Evolutionary conservation across 2,797 vertebrate species (phyloP).

Genomic region (Siniperca obscura): DNA sequence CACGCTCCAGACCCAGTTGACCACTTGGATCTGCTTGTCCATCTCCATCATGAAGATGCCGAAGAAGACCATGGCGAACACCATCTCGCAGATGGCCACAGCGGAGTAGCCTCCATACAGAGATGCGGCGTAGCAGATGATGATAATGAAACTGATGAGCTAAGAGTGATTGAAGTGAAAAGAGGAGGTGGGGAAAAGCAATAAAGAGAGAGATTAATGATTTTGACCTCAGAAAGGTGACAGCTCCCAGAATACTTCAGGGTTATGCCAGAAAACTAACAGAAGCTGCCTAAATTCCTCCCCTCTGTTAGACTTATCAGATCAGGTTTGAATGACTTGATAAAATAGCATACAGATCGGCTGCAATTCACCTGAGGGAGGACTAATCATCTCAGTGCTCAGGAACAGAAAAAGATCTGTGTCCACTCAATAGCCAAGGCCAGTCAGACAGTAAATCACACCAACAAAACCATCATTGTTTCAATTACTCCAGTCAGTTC

Average conservation of each 20-base stretch:
- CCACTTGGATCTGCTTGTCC: slow-evolving; percentile 82
- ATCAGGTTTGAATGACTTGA: neutral
- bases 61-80: slow-evolving; percentile 84
- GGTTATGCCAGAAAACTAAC: slow-evolving; percentile 19
- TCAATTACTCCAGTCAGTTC: slow-evolving; percentile 21
- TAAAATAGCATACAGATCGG: slow-evolving; percentile 15
- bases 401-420: slow-evolving; percentile 26
- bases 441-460: slow-evolving; percentile 37
- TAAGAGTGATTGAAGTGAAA: slow-evolving; percentile 49
- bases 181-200: accelerated
- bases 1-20: slow-evolving; percentile 92
- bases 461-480: slow-evolving; percentile 49
- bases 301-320: slow-evolving; percentile 17
- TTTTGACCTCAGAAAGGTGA: neutral
- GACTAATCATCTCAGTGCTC: neutral
- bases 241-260: slow-evolving; percentile 12
- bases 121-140: slow-evolving; percentile 89
- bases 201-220: neutral
- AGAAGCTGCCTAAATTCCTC: slow-evolving; percentile 38
- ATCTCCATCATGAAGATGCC: slow-evolving; percentile 85
- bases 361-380: neutral
- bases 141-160: slow-evolving; percentile 86
- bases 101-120: slow-evolving; percentile 66
- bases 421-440: slow-evolving; percentile 14
- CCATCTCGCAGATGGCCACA: slow-evolving; percentile 85